phyloP scores from a whole-genome alignment of 2,888 invertebrate species.

The Phortica magna region DNA sequence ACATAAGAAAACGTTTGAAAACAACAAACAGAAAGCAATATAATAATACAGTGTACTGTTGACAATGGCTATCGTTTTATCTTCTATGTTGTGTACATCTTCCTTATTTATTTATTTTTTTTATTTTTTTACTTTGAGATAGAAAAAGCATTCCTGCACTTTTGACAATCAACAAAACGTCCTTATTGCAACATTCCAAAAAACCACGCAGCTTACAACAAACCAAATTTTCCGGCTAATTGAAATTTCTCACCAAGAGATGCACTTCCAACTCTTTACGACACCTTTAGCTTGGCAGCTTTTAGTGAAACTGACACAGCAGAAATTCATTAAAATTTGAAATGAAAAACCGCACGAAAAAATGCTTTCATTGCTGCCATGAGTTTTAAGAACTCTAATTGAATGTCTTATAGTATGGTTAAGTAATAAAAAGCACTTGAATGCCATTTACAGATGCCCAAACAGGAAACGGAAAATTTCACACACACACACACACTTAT shows the following conservation, averaged over 20 bases:
- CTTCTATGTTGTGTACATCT: no score
- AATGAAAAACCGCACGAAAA: background rate
- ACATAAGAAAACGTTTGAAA: no score
- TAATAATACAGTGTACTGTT: no score
- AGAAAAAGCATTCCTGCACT: no score
- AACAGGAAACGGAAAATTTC: conserved; percentile 7
- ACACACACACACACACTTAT: background rate
- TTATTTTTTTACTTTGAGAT: no score
- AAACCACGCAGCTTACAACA: no score
- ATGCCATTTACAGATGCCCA: conserved; percentile 1
- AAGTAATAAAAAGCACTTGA: conserved; percentile 33
- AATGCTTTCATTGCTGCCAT: background rate
- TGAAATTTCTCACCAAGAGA: background rate
- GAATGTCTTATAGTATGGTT: conserved; percentile 5
- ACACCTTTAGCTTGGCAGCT: background rate
- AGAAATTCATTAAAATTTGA: background rate
- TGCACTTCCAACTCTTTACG: background rate
- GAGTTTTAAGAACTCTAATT: conserved; percentile 18
- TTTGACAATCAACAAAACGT: no score
- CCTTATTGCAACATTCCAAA: no score
- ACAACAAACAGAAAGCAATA: no score
- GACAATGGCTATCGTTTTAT: no score
- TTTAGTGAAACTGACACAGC: background rate
- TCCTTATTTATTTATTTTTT: no score
- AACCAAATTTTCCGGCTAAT: no score